Percentiles rank a stretch among this genome's conserved stretches.
Conservation (phyloP, 2,888 invertebrate species). For the Eledona agricola region DNA sequence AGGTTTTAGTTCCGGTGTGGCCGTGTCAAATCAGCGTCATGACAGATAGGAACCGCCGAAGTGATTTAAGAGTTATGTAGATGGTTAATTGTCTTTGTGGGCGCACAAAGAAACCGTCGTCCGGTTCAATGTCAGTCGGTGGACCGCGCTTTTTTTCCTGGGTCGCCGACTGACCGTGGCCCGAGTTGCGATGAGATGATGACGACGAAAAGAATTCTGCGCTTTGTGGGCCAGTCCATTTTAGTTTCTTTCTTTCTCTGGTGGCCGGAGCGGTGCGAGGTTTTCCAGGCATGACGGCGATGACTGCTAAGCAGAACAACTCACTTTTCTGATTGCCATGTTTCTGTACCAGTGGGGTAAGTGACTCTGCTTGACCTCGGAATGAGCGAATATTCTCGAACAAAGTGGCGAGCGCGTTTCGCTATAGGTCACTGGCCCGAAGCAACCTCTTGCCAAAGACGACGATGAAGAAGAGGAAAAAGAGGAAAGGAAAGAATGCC, state of each 20-base stretch:
- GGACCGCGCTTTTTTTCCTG: slow-evolving; percentile 55
- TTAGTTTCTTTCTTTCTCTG: slow-evolving; percentile 16
- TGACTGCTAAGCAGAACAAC: slow-evolving; percentile 36
- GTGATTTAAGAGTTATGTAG: slow-evolving; percentile 6
- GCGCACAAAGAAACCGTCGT: slow-evolving; percentile 42
- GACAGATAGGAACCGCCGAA: slow-evolving; percentile 6
- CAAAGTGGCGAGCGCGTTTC: slow-evolving; percentile 46
- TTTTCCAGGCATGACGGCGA: slow-evolving; percentile 46
- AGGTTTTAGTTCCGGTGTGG: slow-evolving; percentile 5
- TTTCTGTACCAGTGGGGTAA: slow-evolving; percentile 68
- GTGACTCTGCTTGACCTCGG: slow-evolving; percentile 72
- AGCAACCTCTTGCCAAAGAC: slow-evolving; percentile 55
- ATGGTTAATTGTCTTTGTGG: slow-evolving; percentile 16
- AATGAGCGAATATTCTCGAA: slow-evolving; percentile 54
- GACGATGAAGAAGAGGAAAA: neutral
- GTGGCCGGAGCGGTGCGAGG: slow-evolving; percentile 42
- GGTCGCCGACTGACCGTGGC: slow-evolving; percentile 59
- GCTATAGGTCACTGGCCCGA: slow-evolving; percentile 61
- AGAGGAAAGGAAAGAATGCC: slow-evolving; percentile 4
- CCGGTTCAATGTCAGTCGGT: slow-evolving; percentile 56
- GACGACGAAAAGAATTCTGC: slow-evolving; percentile 23
- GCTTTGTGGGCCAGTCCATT: slow-evolving; percentile 26
- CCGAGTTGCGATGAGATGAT: slow-evolving; percentile 26
- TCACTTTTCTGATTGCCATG: slow-evolving; percentile 53
- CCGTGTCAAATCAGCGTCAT: slow-evolving; percentile 6